A percentile compares a stretch with the other conserved stretches of the same genome.
Conservation (phyloP, 2,888 invertebrate genomes). For the Drosophila emarginata region DNA sequence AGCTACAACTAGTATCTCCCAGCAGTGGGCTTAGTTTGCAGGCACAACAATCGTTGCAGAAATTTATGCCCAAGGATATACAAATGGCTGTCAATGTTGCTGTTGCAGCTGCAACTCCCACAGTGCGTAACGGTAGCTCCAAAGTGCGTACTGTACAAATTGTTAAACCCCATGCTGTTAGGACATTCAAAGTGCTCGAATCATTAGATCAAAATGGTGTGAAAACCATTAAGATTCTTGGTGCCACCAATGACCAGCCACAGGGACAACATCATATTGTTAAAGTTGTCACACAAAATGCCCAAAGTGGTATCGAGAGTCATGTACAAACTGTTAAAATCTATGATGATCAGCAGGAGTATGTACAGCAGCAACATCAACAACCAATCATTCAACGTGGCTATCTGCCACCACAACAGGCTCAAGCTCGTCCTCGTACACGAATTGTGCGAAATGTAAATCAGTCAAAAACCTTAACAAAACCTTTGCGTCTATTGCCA, state of each 20-base stretch:
- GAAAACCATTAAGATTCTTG: conserved; percentile 79
- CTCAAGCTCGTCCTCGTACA: conserved; percentile 47
- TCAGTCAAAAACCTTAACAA: conserved; percentile 30
- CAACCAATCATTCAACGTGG: conserved; percentile 8
- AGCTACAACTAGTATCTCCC: conserved; percentile 32
- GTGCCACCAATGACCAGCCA: conserved; percentile 70
- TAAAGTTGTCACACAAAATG: conserved; percentile 68
- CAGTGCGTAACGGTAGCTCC: conserved; percentile 49
- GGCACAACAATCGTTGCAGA: conserved; percentile 63
- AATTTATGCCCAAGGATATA: conserved; percentile 73
- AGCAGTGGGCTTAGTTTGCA: conserved; percentile 45
- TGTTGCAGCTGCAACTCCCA: conserved; percentile 45
- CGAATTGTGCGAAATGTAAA: conserved; percentile 37
- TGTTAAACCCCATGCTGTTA: conserved; percentile 61
- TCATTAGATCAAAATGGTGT: conserved; percentile 71
- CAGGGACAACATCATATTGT: conserved; percentile 74
- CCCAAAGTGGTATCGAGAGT: conserved; percentile 50
- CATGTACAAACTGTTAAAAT: conserved; percentile 78
- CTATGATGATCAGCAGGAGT: conserved; percentile 65
- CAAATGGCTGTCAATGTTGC: conserved; percentile 67
- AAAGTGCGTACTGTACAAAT: conserved; percentile 79
- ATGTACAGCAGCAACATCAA: conserved; percentile 23
- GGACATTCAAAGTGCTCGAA: conserved; percentile 77
- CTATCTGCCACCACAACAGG: conserved; percentile 54
- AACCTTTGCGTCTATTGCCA: conserved; percentile 47